Percentiles rank a stretch among this genome's conserved stretches.
Evolutionary conservation across 2,888 invertebrate species (phyloP).

Genomic region (Drosophila ezoana): DNA sequence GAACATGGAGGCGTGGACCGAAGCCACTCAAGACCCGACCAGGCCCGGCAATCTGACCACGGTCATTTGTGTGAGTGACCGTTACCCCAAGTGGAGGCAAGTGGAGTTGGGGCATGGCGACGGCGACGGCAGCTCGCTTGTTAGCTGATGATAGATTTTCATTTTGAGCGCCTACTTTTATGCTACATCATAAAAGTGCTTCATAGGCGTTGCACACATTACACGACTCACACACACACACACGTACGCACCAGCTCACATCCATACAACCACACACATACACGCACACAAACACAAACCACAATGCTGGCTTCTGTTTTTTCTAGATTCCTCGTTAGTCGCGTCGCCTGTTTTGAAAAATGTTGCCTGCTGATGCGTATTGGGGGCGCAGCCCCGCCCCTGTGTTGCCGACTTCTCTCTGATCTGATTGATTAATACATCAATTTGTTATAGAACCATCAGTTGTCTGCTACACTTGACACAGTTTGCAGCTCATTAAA

Average conservation of each 20-base stretch:
- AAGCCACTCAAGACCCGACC: conserved; percentile 33
- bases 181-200: conserved; percentile 70
- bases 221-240: conserved; percentile 27
- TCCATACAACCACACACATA: background rate
- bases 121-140: conserved; percentile 42
- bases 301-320: conserved; percentile 18
- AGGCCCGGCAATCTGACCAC: conserved; percentile 54
- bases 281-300: conserved; percentile 25
- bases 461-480: conserved; percentile 66
- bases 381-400: background rate
- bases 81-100: conserved; percentile 8
- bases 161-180: conserved; percentile 70
- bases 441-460: conserved; percentile 79
- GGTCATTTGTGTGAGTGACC: conserved; percentile 57
- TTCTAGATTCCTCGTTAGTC: conserved; percentile 49
- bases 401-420: conserved; percentile 12
- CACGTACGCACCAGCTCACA: background rate
- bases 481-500: conserved; percentile 79
- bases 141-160: conserved; percentile 76
- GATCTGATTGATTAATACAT: conserved; percentile 80
- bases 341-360: conserved; percentile 54
- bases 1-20: background rate
- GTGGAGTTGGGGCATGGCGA: conserved; percentile 9
- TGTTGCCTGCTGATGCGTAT: conserved; percentile 32
- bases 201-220: conserved; percentile 72